Evolutionary conservation across 2,113 vertebrate genomes (phyloP).

Genomic region (Cyanoliseus patagonus): DNA sequence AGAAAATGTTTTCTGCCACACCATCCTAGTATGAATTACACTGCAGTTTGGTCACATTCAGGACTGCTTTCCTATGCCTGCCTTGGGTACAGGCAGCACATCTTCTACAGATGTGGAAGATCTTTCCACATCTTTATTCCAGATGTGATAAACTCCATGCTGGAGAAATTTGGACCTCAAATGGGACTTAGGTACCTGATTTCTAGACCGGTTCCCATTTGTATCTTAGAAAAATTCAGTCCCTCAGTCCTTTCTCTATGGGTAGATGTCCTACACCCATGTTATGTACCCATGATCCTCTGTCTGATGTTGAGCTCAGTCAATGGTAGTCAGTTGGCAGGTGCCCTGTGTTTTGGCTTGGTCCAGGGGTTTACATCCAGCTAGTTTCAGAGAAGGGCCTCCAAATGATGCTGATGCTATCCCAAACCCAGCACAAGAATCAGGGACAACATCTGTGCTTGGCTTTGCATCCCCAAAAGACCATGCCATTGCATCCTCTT

Average conservation of each 20-base stretch:
- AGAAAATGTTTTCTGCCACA: accelerated
- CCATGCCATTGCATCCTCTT: accelerated
- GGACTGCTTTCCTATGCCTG: neutral
- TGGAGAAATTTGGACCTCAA: neutral
- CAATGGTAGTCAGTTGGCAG: neutral
- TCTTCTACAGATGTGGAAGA: neutral
- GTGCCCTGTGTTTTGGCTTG: neutral
- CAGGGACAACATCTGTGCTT: neutral
- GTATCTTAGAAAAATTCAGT: neutral
- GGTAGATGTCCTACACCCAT: too few relatives aligned
- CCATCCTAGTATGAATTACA: neutral
- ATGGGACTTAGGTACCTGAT: neutral
- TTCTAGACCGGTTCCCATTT: neutral
- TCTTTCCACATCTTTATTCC: neutral
- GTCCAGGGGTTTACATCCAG: neutral
- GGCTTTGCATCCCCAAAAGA: neutral
- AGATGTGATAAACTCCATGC: neutral
- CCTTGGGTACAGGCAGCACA: neutral
- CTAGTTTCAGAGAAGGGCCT: neutral
- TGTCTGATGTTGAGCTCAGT: neutral
- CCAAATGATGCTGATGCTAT: neutral
- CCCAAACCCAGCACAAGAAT: neutral
- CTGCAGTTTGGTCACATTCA: neutral
- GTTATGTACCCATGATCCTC: neutral
- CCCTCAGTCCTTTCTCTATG: neutral